Conservation (phyloP, 53 echinoderm and acorn worm genomes). For the Zoroaster sp. region DNA sequence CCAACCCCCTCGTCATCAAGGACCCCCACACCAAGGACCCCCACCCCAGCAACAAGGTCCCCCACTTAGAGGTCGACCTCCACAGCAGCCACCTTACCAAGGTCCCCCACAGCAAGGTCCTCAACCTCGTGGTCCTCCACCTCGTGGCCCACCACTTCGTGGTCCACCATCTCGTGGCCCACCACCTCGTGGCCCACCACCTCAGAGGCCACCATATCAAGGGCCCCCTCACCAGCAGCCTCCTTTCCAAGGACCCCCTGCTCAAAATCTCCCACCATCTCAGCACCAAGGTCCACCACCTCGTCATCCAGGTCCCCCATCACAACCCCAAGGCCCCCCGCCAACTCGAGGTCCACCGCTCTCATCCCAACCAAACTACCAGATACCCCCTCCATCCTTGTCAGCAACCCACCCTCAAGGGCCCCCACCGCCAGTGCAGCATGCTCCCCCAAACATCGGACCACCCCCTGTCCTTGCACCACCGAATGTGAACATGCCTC, state of each 20-base stretch:
- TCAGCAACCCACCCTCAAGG: constrained; percentile 21
- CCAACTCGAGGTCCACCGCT: background rate
- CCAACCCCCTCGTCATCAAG: background rate
- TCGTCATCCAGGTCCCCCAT: constrained; percentile 12
- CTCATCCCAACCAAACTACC: constrained; percentile 16
- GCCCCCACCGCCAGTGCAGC: constrained; percentile 8
- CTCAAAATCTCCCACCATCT: background rate
- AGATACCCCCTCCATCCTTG: background rate
- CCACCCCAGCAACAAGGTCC: background rate
- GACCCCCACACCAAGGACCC: constrained; percentile 2
- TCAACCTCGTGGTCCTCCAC: background rate
- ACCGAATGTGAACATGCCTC: background rate
- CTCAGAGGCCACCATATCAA: background rate
- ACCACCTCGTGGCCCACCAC: constrained; percentile 31
- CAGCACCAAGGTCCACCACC: constrained; percentile 15
- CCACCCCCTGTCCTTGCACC: constrained; percentile 1
- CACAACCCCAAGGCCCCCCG: background rate
- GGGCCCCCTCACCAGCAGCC: background rate
- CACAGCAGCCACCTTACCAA: too few relatives aligned
- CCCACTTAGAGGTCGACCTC: background rate
- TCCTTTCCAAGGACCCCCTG: background rate
- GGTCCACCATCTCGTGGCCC: background rate
- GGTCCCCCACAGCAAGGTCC: background rate
- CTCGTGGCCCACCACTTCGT: background rate
- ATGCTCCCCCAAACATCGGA: background rate